phyloP scores from a whole-genome alignment of 2,888 invertebrate genomes.

The Drosophila aldrichi region DNA sequence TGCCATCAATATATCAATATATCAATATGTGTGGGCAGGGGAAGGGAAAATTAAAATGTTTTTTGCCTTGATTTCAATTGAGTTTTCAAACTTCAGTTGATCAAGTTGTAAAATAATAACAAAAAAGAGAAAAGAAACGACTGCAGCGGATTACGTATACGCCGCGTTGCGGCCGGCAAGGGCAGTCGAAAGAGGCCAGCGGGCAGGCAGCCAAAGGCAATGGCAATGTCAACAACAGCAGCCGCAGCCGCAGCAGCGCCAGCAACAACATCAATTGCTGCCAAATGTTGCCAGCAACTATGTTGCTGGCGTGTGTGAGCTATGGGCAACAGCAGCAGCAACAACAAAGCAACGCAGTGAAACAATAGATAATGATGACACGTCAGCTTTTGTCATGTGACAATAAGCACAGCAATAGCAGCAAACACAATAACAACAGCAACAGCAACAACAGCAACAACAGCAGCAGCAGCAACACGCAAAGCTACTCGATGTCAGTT shows the following conservation, averaged over 20 bases:
- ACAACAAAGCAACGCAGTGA: slow-evolving; percentile 38
- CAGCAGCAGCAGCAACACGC: slow-evolving; percentile 32
- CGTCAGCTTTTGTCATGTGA: slow-evolving; percentile 78
- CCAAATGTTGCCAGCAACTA: slow-evolving; percentile 63
- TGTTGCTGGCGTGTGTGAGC: slow-evolving; percentile 56
- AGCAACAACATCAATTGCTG: not conserved
- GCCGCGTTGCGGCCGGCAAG: slow-evolving; percentile 19
- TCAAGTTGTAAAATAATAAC: not conserved
- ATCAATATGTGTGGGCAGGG: too few relatives aligned
- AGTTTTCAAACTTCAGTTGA: slow-evolving; percentile 1
- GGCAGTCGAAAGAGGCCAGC: slow-evolving; percentile 27
- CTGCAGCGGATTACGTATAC: slow-evolving; percentile 46
- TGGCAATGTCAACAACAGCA: slow-evolving; percentile 46
- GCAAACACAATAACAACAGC: slow-evolving; percentile 35
- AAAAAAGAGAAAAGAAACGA: not conserved
- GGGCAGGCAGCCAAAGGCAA: slow-evolving; percentile 40
- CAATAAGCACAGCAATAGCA: slow-evolving; percentile 56
- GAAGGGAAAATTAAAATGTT: not conserved
- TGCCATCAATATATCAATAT: not conserved
- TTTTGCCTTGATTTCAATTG: slow-evolving; percentile 7
- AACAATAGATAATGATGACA: slow-evolving; percentile 77
- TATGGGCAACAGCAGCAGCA: slow-evolving; percentile 30
- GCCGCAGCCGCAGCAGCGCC: not conserved
- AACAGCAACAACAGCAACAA: slow-evolving; percentile 33
- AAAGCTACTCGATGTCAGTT: slow-evolving; percentile 73